A percentile compares a stretch with the other conserved stretches of the same genome.
phyloP scores from a whole-genome alignment of 2,113 vertebrate genomes.

The Caracal caracal region DNA sequence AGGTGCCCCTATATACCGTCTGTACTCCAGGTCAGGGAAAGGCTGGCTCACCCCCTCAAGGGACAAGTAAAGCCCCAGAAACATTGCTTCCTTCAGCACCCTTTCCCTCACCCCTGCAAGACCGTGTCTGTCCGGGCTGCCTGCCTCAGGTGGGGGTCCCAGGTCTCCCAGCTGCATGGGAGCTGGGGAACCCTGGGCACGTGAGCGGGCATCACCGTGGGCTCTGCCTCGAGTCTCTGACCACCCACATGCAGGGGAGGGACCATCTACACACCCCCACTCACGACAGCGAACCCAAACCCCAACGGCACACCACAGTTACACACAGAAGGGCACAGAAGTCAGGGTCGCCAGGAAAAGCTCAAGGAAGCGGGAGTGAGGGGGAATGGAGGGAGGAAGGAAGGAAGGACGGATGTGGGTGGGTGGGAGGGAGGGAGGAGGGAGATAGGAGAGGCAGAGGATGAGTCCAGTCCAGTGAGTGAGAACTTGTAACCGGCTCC shows the following conservation, averaged over 20 bases:
- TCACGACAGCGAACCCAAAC: background rate
- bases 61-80: background rate
- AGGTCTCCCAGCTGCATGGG: background rate
- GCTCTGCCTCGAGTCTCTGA: background rate
- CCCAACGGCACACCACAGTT: background rate
- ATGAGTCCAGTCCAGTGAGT: background rate
- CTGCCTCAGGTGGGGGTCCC: background rate
- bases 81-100: background rate
- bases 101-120: background rate
- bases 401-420: background rate
- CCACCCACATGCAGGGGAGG: background rate
- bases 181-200: background rate
- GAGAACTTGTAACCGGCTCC: background rate
- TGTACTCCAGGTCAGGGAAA: background rate
- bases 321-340: background rate
- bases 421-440: background rate
- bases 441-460: background rate
- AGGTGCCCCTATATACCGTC: background rate
- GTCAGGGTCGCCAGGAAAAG: rapidly evolving
- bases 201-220: rapidly evolving
- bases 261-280: background rate
- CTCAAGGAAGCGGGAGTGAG: background rate
- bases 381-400: background rate
- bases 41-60: no score
- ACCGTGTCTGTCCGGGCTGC: background rate